Evolutionary conservation across 35 echinoderm and acorn worm species (phyloP), one percentile per base, ranked within the genome.

Genomic region (Ptychodera flava): DNA sequence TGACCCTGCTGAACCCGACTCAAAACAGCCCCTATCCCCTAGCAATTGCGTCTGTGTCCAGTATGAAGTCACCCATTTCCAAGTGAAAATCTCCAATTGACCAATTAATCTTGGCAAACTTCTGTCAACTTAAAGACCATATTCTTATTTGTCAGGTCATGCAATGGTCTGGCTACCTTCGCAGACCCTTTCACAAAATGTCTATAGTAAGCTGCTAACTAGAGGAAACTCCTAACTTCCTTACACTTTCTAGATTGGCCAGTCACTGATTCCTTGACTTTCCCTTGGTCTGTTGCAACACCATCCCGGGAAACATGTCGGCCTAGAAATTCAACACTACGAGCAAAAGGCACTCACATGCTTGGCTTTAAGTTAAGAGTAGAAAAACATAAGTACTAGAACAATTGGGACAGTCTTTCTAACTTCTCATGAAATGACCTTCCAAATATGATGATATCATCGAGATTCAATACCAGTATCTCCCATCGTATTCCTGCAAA

Each of bases 1-100:
- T 77, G 6, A 29, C 78, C 92, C 30, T 86, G 82, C 1, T 90
- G 53, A 16, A 78, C 37, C 78, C 90, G 92, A 0, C 83, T 90
- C 76, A 93, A 87, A n/a, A 93, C 88, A 29, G 79, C 88, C 33
- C 85, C 85, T 28, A 79, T 79, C 33, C 53, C 83, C 16, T 35
- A 31, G 81, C 76, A 30, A 88, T 90, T 0, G 92, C 92, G 77
- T 93, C 88, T 31, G 88, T 93, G 85, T 90, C 88, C 37, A 93
- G 35, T n/a, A 95, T 78, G 77, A 92, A 95, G 16, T 37, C 28
- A 1, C 29, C 87, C 29, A 83, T 36, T 36, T 33, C 30, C 10
- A 64, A 36, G 16, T 90, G 93, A 35, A 89, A 0, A 52, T 0
- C 79, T 92, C 89, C 33, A 91, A 76, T 22, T 45, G 78, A 22